Evolutionary conservation across 2,113 vertebrate genomes (phyloP), one percentile per base, ranked within the genome.

Genomic region (Calyptommatus sinebrachiatus): DNA sequence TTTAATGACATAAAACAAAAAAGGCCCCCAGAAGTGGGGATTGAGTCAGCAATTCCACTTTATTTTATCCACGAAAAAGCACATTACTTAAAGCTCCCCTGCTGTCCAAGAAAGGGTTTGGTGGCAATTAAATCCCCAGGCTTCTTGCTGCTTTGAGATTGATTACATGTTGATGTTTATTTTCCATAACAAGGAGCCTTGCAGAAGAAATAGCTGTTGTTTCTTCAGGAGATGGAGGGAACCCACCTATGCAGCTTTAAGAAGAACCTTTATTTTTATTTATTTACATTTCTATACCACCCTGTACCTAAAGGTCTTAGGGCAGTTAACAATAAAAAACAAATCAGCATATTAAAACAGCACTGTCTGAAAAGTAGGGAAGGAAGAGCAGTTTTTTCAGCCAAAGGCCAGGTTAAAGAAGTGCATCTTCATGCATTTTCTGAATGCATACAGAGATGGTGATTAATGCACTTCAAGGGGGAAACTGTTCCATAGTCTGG

Each of bases 81-180:
- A 78, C 53, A 62, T 57, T 83, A 75, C 84, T 83, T 21, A 63
- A 71, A 60, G 77, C 18, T 46, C 84, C 83, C 69, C 29, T 83
- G 8, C 86, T 83, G 81, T 78, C 31, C 31, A 66, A 69, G 16
- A 29, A 79, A 2, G 76, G 8, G 28, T 21, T 41, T 89, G 90
- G 92, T 85, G 92, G 87, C 87, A 87, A 90, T 94, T 91, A 93
- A 75, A 62, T 18, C 89, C 79, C 91, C 80, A 83, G 78, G 81
- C 80, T 85, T 65, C 70, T 62, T 83, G 3, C 78, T 77, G 80
- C 87, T 94, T 93, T 84, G 88, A 2, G 71, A 76, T 89, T 93
- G 93, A 94, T 94, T 92, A 83, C 79, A 79, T 83, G 78, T 85
- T 78, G 88, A 83, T 80, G 92, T 77, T 86, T 88, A 78, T 78